A percentile compares a stretch with the other conserved stretches of the same genome.
These are phyloP conservation scores for Aspiorhynchus laticeps DNA, from an alignment of 2,113 vertebrate genomes.

Conservation along the genomic window DNA sequence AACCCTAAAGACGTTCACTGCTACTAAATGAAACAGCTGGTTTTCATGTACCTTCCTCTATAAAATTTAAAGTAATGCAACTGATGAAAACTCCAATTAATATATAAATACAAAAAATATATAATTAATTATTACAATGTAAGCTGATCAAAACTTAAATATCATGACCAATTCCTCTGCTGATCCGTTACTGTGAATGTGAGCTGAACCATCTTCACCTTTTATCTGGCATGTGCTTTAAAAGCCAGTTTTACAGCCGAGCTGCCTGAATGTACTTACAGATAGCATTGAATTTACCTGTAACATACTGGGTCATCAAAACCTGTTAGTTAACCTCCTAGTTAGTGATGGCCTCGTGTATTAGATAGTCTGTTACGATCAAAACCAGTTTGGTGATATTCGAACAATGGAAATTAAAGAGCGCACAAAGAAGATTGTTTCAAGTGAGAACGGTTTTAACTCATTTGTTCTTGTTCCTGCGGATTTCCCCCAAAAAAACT, in stretches of 20 bases:
- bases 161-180: neutral
- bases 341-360: neutral
- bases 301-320: neutral
- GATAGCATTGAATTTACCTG: neutral
- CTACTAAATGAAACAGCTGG: neutral
- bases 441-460: neutral
- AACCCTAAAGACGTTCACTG: no score
- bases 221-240: neutral
- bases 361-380: neutral
- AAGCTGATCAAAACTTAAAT: neutral
- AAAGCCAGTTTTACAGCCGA: neutral
- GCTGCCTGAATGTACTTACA: neutral
- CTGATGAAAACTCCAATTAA: neutral
- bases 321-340: neutral
- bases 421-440: neutral
- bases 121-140: neutral
- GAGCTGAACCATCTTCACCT: neutral
- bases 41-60: neutral
- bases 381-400: neutral
- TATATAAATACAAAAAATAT: conserved; percentile 20
- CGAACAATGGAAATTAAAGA: neutral
- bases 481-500: neutral
- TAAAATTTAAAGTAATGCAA: neutral
- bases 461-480: neutral
- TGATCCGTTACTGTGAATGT: neutral